These are phyloP conservation scores for Xiphydria camelus DNA, from an alignment of 2,888 invertebrate genomes.

Conservation along the genomic window DNA sequence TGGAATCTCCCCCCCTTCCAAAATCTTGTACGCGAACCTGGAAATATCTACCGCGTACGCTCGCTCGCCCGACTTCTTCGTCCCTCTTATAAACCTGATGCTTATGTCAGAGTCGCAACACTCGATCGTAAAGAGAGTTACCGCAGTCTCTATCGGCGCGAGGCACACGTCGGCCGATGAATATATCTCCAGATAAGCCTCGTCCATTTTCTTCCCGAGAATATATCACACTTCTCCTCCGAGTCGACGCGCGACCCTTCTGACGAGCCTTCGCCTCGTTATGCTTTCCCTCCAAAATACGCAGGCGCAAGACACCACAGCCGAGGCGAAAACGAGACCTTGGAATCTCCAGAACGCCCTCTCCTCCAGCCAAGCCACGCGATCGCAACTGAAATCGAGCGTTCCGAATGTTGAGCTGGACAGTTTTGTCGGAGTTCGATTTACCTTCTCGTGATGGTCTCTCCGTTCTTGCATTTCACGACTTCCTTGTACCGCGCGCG, in stretches of 20 bases:
- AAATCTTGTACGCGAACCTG: slow-evolving; percentile 49
- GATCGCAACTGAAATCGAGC: slow-evolving; percentile 83
- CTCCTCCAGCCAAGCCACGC: slow-evolving; percentile 83
- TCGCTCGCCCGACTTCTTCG: slow-evolving; percentile 29
- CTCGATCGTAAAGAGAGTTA: slow-evolving; percentile 66
- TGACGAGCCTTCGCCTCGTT: slow-evolving; percentile 48
- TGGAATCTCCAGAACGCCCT: slow-evolving; percentile 83
- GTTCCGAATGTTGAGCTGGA: too few relatives aligned
- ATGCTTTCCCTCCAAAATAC: slow-evolving; percentile 53
- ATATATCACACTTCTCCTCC: slow-evolving; percentile 39
- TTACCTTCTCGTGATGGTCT: slow-evolving; percentile 77
- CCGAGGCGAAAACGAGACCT: slow-evolving; percentile 68
- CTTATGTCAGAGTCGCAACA: slow-evolving; percentile 61
- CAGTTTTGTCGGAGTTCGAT: slow-evolving; percentile 8
- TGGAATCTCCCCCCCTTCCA: slow-evolving; percentile 55
- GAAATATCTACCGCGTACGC: slow-evolving; percentile 50
- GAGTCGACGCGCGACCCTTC: slow-evolving; percentile 52
- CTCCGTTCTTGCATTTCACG: slow-evolving; percentile 77
- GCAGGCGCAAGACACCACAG: slow-evolving; percentile 62
- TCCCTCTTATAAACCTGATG: slow-evolving; percentile 57
- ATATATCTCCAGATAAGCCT: slow-evolving; percentile 47
- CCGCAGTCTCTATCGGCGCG: slow-evolving; percentile 67
- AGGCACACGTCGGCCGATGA: slow-evolving; percentile 33
- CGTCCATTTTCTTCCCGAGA: slow-evolving; percentile 34
- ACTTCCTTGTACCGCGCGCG: slow-evolving; percentile 84